These are phyloP conservation scores for Anseranas semipalmata DNA, from an alignment of 2,113 vertebrate genomes.

Conservation along the genomic window DNA sequence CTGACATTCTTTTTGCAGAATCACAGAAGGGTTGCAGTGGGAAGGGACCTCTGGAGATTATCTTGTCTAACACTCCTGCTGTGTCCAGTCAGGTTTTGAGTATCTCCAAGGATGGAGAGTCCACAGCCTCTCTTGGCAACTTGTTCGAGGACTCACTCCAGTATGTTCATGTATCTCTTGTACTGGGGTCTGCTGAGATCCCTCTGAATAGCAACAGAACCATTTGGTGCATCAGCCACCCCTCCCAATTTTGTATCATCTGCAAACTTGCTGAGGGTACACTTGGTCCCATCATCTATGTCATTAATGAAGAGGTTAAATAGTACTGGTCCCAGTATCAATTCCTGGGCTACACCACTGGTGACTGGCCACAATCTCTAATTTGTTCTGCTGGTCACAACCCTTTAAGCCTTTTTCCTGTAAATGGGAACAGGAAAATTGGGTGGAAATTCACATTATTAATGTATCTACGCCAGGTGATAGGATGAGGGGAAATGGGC, in stretches of 20 bases:
- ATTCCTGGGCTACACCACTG: neutral
- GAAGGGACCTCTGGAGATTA: neutral
- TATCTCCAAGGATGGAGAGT: neutral
- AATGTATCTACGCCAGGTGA: too few species aligned
- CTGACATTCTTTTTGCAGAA: neutral
- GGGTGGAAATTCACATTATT: neutral
- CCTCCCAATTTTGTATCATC: neutral
- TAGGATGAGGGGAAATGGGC: too few species aligned
- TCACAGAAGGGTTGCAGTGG: neutral
- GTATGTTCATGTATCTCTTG: neutral
- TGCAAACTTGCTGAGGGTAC: neutral
- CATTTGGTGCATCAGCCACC: neutral
- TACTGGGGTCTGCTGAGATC: neutral
- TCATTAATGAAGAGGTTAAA: neutral
- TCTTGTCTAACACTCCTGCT: neutral
- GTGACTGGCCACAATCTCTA: neutral
- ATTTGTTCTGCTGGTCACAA: neutral
- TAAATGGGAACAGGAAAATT: neutral
- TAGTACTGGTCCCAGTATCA: neutral
- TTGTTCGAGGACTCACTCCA: neutral
- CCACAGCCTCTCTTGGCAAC: neutral
- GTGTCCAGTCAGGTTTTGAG: neutral
- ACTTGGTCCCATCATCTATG: neutral
- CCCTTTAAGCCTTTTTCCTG: neutral
- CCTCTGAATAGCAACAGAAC: neutral